phyloP scores from a whole-genome alignment of 2,113 vertebrate genomes.

The Sceloporus undulatus region DNA sequence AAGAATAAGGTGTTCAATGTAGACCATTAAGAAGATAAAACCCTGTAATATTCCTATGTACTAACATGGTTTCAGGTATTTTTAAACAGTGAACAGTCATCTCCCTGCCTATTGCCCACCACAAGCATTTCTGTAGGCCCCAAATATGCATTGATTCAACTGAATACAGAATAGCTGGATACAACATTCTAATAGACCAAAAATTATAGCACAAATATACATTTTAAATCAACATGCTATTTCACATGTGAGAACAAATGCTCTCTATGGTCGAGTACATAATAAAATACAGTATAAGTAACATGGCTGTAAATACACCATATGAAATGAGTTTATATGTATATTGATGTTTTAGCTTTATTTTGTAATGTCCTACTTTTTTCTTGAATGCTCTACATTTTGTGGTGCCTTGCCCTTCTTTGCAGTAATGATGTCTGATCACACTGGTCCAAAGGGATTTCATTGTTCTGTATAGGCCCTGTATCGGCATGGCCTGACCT shows the following conservation, averaged over 20 bases:
- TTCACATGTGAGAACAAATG: neutral
- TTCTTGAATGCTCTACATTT: too few relatives aligned
- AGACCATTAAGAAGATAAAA: slow-evolving; percentile 59
- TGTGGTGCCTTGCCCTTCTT: too few relatives aligned
- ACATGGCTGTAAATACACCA: too few relatives aligned
- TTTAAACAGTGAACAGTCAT: slow-evolving; percentile 60
- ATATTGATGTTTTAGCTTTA: too few relatives aligned
- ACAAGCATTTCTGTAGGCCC: slow-evolving; percentile 30
- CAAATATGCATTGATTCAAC: slow-evolving; percentile 46
- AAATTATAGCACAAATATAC: neutral
- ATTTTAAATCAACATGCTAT: neutral
- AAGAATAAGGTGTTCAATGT: slow-evolving; percentile 64
- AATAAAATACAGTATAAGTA: too few relatives aligned
- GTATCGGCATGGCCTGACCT: neutral
- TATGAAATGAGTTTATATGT: too few relatives aligned
- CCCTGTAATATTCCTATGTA: slow-evolving; percentile 46
- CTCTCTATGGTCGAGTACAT: too few relatives aligned
- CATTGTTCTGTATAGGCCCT: neutral
- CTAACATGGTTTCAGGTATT: slow-evolving; percentile 57
- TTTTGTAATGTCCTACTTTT: too few relatives aligned
- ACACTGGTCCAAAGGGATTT: too few relatives aligned
- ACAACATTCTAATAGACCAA: neutral
- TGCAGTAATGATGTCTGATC: too few relatives aligned
- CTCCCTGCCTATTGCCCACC: slow-evolving; percentile 18
- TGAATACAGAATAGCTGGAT: slow-evolving; percentile 14